Conservation (phyloP, 2,888 invertebrate species). For the Eudasyphora cyanicolor region DNA sequence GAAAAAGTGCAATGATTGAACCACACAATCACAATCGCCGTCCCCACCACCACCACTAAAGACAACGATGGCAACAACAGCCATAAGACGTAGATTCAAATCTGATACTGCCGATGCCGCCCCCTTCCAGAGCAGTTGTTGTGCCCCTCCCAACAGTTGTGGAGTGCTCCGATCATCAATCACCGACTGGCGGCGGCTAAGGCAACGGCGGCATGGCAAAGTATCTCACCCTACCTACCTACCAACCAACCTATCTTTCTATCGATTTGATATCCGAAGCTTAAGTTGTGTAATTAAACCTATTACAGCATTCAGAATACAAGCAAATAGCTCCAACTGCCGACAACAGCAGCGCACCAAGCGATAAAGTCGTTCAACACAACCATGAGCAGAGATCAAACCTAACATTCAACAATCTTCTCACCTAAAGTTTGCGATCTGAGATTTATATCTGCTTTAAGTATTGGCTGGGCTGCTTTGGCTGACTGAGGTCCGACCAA, state of each 20-base stretch:
- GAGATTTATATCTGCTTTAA: constrained; percentile 31
- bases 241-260: constrained; percentile 1
- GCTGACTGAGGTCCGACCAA: neutral
- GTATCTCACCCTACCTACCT: constrained; percentile 45
- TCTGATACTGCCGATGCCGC: neutral
- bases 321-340: neutral
- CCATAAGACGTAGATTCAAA: neutral
- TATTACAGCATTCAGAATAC: neutral
- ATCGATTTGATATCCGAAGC: no score
- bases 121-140: neutral
- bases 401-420: constrained; percentile 32
- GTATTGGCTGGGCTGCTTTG: neutral
- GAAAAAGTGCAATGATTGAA: neutral
- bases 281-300: constrained; percentile 28
- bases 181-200: constrained; percentile 67
- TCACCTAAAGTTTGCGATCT: constrained; percentile 28
- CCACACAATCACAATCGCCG: neutral
- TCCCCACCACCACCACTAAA: neutral
- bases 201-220: constrained; percentile 47
- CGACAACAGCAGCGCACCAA: no score
- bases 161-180: constrained; percentile 5
- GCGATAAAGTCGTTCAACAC: constrained; percentile 21
- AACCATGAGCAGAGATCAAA: neutral
- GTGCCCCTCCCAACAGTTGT: neutral
- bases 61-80: neutral